phyloP scores from a whole-genome alignment of 2,113 vertebrate genomes.

The Coracopsis vasa region DNA sequence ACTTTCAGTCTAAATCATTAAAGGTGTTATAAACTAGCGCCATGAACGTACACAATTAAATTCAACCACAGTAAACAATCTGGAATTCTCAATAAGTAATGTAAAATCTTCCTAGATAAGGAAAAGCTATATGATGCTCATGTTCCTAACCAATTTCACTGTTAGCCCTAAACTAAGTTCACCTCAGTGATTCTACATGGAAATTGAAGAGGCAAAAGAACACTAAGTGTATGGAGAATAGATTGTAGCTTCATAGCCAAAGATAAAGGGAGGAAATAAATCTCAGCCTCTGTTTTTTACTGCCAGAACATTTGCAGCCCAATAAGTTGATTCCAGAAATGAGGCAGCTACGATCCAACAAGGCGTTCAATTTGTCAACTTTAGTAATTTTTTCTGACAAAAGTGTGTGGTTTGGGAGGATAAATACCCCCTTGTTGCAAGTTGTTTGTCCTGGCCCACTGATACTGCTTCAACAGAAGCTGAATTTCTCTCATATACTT shows the following conservation, averaged over 20 bases:
- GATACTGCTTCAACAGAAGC: neutral
- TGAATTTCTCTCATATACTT: neutral
- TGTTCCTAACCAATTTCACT: neutral
- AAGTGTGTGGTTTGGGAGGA: neutral
- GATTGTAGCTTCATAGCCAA: neutral
- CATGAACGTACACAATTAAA: neutral
- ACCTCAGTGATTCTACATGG: neutral
- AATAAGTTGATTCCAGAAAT: neutral
- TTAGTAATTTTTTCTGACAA: neutral
- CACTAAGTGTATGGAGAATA: neutral
- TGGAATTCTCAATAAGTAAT: neutral
- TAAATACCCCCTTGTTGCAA: neutral
- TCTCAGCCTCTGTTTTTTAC: neutral
- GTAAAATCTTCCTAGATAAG: neutral
- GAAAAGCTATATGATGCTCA: neutral
- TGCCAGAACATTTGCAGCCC: neutral
- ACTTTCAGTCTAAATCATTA: neutral
- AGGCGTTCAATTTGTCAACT: neutral
- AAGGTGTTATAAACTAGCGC: neutral
- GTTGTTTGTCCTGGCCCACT: neutral
- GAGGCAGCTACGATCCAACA: neutral
- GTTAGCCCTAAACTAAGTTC: neutral
- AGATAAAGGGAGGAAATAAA: neutral
- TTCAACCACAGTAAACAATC: neutral
- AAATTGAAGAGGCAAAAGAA: neutral